Conservation (phyloP, 2,113 vertebrate genomes). For the Nettapus auritus region DNA sequence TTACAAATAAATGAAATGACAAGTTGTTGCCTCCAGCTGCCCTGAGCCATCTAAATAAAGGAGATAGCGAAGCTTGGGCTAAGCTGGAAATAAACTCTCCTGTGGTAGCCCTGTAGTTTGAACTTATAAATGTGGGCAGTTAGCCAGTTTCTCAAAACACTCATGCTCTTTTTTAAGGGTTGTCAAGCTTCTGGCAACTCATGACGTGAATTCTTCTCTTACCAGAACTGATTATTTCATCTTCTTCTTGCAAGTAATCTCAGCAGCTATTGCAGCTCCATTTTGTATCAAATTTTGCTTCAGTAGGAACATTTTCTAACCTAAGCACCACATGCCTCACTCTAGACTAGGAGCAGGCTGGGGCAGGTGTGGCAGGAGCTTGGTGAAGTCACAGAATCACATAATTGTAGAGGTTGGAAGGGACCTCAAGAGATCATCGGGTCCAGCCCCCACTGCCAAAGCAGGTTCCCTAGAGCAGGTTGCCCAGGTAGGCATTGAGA, state of each 20-base stretch:
- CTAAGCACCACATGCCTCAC: accelerated
- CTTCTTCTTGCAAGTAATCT: neutral
- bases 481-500: too few species aligned
- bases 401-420: too few species aligned
- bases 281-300: neutral
- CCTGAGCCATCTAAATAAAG: neutral
- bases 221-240: neutral
- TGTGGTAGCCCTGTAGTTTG: neutral
- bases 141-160: neutral
- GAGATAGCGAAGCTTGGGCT: neutral
- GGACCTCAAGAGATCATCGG: too few species aligned
- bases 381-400: neutral
- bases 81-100: neutral
- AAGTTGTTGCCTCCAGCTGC: neutral
- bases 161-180: neutral
- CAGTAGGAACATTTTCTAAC: neutral
- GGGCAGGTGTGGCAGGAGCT: neutral
- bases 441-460: too few species aligned
- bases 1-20: neutral
- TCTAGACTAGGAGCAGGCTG: neutral
- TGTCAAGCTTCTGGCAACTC: neutral
- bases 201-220: neutral
- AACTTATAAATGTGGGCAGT: neutral
- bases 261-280: neutral
- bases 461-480: too few species aligned